These are phyloP conservation scores for Lasioglossum lativentre DNA, from an alignment of 2,888 invertebrate species.

Conservation along the genomic window DNA sequence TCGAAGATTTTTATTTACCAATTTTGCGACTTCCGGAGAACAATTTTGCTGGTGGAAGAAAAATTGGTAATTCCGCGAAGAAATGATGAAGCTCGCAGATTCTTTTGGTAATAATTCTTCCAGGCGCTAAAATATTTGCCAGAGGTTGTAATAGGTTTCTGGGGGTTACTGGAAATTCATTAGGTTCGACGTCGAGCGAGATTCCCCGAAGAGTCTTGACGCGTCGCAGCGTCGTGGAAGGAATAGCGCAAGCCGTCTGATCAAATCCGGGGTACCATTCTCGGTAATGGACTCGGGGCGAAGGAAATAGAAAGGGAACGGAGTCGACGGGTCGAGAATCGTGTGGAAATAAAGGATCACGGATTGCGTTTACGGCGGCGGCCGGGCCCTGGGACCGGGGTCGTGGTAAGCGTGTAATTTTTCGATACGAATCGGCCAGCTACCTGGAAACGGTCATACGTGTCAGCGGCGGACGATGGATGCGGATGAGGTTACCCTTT, in stretches of 20 bases:
- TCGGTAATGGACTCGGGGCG: conserved; percentile 49
- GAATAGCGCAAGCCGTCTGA: conserved; percentile 57
- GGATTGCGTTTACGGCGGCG: conserved; percentile 55
- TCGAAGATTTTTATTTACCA: no score
- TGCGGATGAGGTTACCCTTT: conserved; percentile 62
- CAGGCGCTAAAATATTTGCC: neutral
- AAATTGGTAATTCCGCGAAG: neutral
- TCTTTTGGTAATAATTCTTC: neutral
- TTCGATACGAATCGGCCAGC: conserved; percentile 58
- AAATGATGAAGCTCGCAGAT: neutral
- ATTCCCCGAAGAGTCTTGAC: conserved; percentile 31
- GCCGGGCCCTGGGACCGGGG: neutral
- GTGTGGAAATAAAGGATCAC: conserved; percentile 57
- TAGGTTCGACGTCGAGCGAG: conserved; percentile 27
- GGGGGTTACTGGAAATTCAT: conserved; percentile 25
- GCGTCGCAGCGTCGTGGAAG: conserved; percentile 12
- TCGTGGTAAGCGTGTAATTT: conserved; percentile 47
- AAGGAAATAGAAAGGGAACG: conserved; percentile 47
- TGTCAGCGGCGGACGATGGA: conserved; percentile 55
- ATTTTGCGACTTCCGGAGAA: no score
- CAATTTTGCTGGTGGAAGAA: neutral
- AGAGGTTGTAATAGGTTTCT: neutral
- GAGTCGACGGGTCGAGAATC: conserved; percentile 30
- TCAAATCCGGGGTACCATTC: conserved; percentile 64
- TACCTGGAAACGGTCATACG: conserved; percentile 54